These are phyloP conservation scores for Trachelus iudaicus DNA, from an alignment of 2,888 invertebrate genomes.

Conservation along the genomic window DNA sequence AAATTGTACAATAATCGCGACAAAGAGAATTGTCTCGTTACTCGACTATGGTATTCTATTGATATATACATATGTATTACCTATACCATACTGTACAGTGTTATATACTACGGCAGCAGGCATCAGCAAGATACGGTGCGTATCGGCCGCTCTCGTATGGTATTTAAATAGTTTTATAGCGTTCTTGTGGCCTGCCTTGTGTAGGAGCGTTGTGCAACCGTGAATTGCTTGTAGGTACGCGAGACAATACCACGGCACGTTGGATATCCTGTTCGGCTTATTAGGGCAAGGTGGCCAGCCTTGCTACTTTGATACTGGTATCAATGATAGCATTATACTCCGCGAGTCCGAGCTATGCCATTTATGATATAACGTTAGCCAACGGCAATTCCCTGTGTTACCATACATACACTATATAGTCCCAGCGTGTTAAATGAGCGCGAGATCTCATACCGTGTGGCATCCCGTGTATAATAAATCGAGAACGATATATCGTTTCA, in stretches of 20 bases:
- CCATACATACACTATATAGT: too few species aligned
- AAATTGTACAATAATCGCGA: too few species aligned
- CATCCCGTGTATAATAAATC: too few species aligned
- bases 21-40: too few species aligned
- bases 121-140: neutral
- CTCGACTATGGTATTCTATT: too few species aligned
- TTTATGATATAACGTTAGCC: constrained; percentile 2
- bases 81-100: neutral
- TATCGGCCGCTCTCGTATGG: constrained; percentile 27
- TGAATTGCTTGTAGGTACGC: constrained; percentile 35
- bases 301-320: constrained; percentile 52
- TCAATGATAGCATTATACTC: constrained; percentile 40
- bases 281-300: constrained; percentile 60
- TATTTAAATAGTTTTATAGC: constrained; percentile 42
- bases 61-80: too few species aligned
- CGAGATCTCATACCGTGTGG: too few species aligned
- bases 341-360: constrained; percentile 10
- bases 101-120: neutral
- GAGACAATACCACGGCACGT: constrained; percentile 26
- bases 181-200: constrained; percentile 20
- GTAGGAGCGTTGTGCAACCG: constrained; percentile 45
- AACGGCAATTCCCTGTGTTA: too few species aligned
- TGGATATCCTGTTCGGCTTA: constrained; percentile 61
- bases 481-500: too few species aligned
- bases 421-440: too few species aligned